A percentile compares a stretch with the other conserved stretches of the same genome.
Evolutionary conservation across 2,888 invertebrate species (phyloP).

Genomic region (Thalpophila matura): DNA sequence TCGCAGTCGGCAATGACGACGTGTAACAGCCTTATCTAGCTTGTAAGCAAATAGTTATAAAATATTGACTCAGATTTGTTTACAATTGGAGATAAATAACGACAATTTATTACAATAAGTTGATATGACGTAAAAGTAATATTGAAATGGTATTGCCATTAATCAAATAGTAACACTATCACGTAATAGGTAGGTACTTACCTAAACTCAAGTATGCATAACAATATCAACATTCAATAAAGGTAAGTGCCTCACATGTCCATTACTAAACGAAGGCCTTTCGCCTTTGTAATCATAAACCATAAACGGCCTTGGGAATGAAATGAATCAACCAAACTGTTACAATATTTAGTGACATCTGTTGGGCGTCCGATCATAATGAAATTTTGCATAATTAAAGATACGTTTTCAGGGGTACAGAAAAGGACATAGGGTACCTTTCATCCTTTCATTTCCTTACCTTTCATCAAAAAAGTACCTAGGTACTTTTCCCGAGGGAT

Average conservation of each 20-base stretch:
- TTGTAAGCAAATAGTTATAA: constrained; percentile 13
- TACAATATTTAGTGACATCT: background rate
- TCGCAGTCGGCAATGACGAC: constrained; percentile 19
- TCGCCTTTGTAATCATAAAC: background rate
- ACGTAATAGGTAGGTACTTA: no score
- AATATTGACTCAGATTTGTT: constrained; percentile 24
- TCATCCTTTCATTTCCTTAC: no score
- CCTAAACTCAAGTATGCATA: background rate
- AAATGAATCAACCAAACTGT: constrained; percentile 12
- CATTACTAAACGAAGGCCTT: background rate
- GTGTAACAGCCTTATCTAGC: constrained; percentile 26
- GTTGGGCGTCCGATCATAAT: background rate
- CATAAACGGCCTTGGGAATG: constrained; percentile 4
- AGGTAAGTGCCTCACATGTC: constrained; percentile 5
- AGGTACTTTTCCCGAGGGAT: no score
- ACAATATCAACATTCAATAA: constrained; percentile 3
- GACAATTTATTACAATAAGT: background rate
- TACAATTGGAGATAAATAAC: constrained; percentile 7
- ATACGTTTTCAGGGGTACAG: no score
- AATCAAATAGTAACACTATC: no score
- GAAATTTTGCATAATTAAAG: no score
- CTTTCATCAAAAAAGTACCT: no score
- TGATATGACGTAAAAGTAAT: background rate
- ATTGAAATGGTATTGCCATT: no score
- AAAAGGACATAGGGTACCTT: no score